Evolutionary conservation across 2,113 vertebrate species (phyloP), one percentile per base, ranked within the genome.

Genomic region (Brachypodius melanocephalos): DNA sequence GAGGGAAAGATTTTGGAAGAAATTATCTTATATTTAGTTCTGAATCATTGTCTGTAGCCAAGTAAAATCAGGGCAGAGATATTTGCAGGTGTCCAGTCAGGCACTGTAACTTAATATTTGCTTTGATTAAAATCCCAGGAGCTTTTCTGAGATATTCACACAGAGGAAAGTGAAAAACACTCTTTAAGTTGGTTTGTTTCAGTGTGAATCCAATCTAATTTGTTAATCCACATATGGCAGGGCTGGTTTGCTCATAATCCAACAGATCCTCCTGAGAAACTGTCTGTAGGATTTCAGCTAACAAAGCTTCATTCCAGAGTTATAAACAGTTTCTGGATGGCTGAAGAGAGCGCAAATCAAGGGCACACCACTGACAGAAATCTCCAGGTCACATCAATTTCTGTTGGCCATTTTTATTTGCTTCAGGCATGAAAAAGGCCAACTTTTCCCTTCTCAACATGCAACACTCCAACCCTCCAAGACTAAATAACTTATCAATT

Each of bases 401-500:
- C 11, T 87, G 15, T 38, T 52, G 85, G 8, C n/a, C 32, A 68
- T 78, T 68, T 84, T 10, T 38, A 84, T 6, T 45, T 51, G 16
- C 38, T 80, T 69, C 34, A 32, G n/a, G 21, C 11, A 59, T 26
- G 69, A 80, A 85, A 80, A 89, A 87, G 8, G 20, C 20, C 63
- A 73, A 29, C 36, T 67, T 78, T 32, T 55, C 19, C 31, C 48
- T 71, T 92, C 43, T 68, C 61, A 45, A 19, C 16, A 58, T 3
- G 6, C 3, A 6, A 6, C 5, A 3, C 62, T 58, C 61, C 71
- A n/a, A 97, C 98, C 97, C 97, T 98, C 97, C 97, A 98, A 45
- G 96, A 98, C 10, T 94, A 96, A 81, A 97, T 96, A 95, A 98
- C 97, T 97, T 98, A 97, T 12, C 97, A 97, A 96, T 99, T 98